Evolutionary conservation across 1,140 invertebrate species (phyloP).

Genomic region (Gryllus bimaculatus): DNA sequence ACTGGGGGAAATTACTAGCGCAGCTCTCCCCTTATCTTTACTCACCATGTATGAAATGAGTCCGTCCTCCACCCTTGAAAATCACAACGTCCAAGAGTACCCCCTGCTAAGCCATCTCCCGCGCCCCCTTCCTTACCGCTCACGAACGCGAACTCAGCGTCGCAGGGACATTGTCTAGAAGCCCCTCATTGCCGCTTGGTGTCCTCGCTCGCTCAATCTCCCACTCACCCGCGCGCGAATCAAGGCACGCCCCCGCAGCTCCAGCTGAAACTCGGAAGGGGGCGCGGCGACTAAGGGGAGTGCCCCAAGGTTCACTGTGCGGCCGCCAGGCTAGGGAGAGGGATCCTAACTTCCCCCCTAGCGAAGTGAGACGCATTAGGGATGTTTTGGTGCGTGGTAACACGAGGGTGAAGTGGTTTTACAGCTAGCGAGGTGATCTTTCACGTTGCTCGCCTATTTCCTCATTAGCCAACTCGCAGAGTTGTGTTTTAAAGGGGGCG

Average conservation of each 20-base stretch:
- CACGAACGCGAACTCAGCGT: neutral
- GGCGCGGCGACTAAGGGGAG: neutral
- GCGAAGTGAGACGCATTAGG: neutral
- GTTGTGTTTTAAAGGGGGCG: too few relatives aligned
- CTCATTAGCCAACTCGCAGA: neutral
- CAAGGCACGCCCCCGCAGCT: neutral
- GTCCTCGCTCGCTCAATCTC: neutral
- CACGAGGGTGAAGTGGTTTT: neutral
- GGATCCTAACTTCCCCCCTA: neutral
- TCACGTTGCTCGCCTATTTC: neutral
- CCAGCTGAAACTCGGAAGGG: too few relatives aligned
- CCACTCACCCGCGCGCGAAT: neutral
- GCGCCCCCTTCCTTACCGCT: neutral
- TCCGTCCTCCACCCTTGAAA: too few relatives aligned
- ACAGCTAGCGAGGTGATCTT: neutral
- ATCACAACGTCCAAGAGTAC: neutral
- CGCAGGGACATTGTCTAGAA: too few relatives aligned
- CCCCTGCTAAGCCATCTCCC: neutral
- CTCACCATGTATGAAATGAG: too few relatives aligned
- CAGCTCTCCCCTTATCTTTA: too few relatives aligned
- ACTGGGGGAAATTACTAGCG: too few relatives aligned
- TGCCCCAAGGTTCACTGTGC: neutral
- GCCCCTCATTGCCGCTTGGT: too few relatives aligned
- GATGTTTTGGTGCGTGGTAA: neutral
- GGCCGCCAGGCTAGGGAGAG: neutral